Base-by-base conservation (phyloP, 1,140 invertebrate species). In the Tetramorium simillimum region DNA sequence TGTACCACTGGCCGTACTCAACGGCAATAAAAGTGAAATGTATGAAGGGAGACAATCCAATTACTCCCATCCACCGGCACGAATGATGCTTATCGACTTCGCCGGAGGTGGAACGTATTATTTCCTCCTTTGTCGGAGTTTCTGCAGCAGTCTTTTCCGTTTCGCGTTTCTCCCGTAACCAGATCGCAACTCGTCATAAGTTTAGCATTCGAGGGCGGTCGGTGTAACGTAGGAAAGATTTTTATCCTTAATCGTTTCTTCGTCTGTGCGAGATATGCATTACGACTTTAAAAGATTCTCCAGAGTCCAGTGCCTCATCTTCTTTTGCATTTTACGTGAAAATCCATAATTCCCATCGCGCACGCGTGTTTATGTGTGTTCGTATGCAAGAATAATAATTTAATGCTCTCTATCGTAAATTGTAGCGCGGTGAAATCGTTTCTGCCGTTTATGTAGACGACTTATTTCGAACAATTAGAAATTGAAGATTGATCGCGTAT, bases 21-120 rank as follows among this genome's bases (percentile, higher is more conserved):
- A 63, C 24, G 33, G 75, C 67, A 90, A 86, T 91, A 85, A 89
- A 84, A 87, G 82, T 91, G 84, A 91, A 87, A 90, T 89, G 86
- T 90, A 91, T 90, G 91, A 92, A 88, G 92, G 86, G 49, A 88
- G 91, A 92, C 90, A 91, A 93, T 93, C 90, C 89, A 94, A 94
- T 94, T 93, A 93, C 86, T 69, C 40, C 89, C 62, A 89, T 90
- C 86, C 67, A 56, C 69, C 63, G 62, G 40, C 56, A 72, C 58
- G 81, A 85, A 88, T 86, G 88, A 86, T 89, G 90, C 86, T 91
- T 89, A 90, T 92, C 85, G 81, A 91, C 89, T 78, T 76, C 33
- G 76, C 77, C 67, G 56, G 60, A 69, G 81, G 87, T 86, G 33
- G 78, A 65, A 89, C 86, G 88, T 90, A 90, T 92, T 89, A 92